A percentile compares a stretch with the other conserved stretches of the same genome.
Evolutionary conservation across 2,797 vertebrate species (phyloP).

Genomic region (Fistularia tabacaria): DNA sequence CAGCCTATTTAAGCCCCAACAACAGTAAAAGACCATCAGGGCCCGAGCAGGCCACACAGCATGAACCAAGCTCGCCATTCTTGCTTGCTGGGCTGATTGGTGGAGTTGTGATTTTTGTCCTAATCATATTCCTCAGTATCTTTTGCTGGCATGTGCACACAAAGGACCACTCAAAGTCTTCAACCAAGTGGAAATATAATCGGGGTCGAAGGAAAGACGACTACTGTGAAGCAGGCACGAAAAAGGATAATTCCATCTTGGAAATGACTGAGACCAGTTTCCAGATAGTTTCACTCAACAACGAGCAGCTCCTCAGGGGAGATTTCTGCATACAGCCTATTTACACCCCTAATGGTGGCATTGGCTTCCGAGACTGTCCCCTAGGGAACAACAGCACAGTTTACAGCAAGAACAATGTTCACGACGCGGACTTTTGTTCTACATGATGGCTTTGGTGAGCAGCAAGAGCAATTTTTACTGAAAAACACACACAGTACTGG

Average conservation of each 20-base stretch:
- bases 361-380: conserved; percentile 97
- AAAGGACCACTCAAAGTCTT: conserved; percentile 85
- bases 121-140: conserved; percentile 83
- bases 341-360: conserved; percentile 97
- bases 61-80: conserved; percentile 87
- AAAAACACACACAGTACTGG: conserved; percentile 58
- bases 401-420: conserved; percentile 95
- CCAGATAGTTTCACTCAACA: conserved; percentile 99
- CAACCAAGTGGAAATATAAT: conserved; percentile 97
- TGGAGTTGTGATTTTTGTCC: conserved; percentile 88
- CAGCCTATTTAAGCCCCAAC: conserved; percentile 60
- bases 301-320: conserved; percentile 98
- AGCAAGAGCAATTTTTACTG: background rate
- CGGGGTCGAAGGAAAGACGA: conserved; percentile 98
- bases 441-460: conserved; percentile 81
- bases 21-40: conserved; percentile 72
- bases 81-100: conserved; percentile 90
- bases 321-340: conserved; percentile 99
- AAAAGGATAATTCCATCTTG: conserved; percentile 99
- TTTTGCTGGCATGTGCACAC: conserved; percentile 99
- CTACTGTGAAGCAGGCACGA: conserved; percentile 97
- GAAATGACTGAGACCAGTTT: conserved; percentile 99
- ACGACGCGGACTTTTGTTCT: conserved; percentile 94
- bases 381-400: conserved; percentile 96
- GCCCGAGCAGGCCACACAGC: conserved; percentile 85